phyloP scores from a whole-genome alignment of 1,140 invertebrate genomes.

The Sinella curviseta region DNA sequence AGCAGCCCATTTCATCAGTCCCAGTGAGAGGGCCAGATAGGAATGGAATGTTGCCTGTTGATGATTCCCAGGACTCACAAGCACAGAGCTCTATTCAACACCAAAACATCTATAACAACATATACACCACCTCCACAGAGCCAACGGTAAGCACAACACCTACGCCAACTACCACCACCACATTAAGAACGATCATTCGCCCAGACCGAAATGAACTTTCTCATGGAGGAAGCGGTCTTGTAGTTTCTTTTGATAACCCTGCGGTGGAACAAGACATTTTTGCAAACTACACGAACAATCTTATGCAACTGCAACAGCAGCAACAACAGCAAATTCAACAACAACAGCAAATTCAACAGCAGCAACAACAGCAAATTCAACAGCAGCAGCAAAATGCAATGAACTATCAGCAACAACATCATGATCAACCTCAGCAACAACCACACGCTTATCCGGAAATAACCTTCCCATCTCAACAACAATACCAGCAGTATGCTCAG shows the following conservation, averaged over 20 bases:
- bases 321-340: slow-evolving; percentile 25
- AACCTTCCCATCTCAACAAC: background rate
- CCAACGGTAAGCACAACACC: slow-evolving; percentile 23
- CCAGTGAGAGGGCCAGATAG: slow-evolving; percentile 60
- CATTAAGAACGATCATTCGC: slow-evolving; percentile 75
- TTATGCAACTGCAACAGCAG: background rate
- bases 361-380: slow-evolving; percentile 33
- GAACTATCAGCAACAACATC: slow-evolving; percentile 35
- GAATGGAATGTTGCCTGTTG: slow-evolving; percentile 53
- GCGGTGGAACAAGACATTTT: slow-evolving; percentile 13
- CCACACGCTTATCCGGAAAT: background rate
- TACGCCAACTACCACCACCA: slow-evolving; percentile 65
- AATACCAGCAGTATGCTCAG: slow-evolving; percentile 39
- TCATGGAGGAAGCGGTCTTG: slow-evolving; percentile 56
- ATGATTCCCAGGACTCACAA: slow-evolving; percentile 47
- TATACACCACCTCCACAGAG: slow-evolving; percentile 46
- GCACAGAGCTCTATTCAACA: slow-evolving; percentile 29
- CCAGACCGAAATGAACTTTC: slow-evolving; percentile 70
- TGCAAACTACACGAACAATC: slow-evolving; percentile 18
- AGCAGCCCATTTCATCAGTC: slow-evolving; percentile 71
- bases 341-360: slow-evolving; percentile 24
- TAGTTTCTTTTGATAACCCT: slow-evolving; percentile 43
- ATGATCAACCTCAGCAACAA: slow-evolving; percentile 19
- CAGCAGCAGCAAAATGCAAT: slow-evolving; percentile 26
- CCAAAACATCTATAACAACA: slow-evolving; percentile 15